Base-by-base conservation (phyloP, 2,797 vertebrate species). In the Acanthopagrus latus region DNA sequence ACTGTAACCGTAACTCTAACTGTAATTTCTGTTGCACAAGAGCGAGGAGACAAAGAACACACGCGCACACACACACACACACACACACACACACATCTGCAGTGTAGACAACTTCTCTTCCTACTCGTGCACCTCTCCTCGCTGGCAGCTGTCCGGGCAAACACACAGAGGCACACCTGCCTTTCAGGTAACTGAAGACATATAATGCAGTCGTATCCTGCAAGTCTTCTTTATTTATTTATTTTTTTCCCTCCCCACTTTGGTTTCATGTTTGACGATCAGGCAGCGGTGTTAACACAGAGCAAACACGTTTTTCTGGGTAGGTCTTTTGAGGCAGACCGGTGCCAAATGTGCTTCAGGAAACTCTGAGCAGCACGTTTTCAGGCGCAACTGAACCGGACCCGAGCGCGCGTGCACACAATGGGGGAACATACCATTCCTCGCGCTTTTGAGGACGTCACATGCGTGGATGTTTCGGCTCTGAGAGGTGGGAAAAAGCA, bases 11-110 rank as follows among this genome's bases (percentile, higher is more conserved):
- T 86, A 85, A 88, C 85, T 59, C 76, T 72, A 87, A 85, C 84
- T 77, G 81, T 82, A 91, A 90, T 88, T 87, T 82, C 85, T 76
- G 83, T 92, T 92, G 85, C 87, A 84, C 88, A 92, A 92, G 70
- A 81, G 55, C 7, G 0, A 58, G 57, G 67, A 81, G 82, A 82
- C 74, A 89, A 82, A 68, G 77, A 85, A 71, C 80, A 82, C 73
- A 74, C 64, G 71, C 48, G 84, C 25, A 25, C 25, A 25, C 25
- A 25, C 25, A 25, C 25, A 25, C n/a, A n/a, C n/a, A 25, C 78
- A 84, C 25, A 25, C 25, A 25, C 25, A 25, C 25, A 25, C 25
- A 25, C n/a, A n/a, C n/a, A 25, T 78, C 67, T 69, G 64, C 74
- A 79, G 18, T 48, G 68, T 21, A 70, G 77, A 75, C 83, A 75